Base-by-base conservation (phyloP, 2,113 vertebrate genomes). In the Datnioides undecimradiatus region DNA sequence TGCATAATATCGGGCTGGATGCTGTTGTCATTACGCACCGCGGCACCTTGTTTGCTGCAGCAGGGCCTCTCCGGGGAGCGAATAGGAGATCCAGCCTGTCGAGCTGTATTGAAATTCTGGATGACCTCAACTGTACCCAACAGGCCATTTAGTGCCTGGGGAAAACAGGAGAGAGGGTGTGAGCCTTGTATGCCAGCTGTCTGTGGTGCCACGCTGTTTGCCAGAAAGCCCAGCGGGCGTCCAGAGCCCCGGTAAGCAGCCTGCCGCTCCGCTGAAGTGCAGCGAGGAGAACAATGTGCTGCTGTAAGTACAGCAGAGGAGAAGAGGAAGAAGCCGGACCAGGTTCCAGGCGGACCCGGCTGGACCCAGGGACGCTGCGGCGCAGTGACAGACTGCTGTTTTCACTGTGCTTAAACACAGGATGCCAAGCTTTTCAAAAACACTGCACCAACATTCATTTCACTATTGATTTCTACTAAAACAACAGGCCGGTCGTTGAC, bases 141-240 rank as follows among this genome's bases (percentile, higher is more conserved):
- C 73, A 76, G 67, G 46, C 63, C 67, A 84, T 79, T 86, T 84
- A 84, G 67, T 21, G 66, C 83, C 86, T 73, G 74, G 76, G 74
- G 70, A 49, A 70, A 71, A 43, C 0, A 45, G 72, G n/a, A 68
- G 66, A 33, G 60, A 21, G 73, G 58, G 58, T 38, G 81, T n/a
- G 70, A 65, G 72, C 40, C 31, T 54, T 84, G 70, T 59, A 57
- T 70, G 75, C 79, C 82, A 85, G 79, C 82, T 88, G 86, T 88
- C 84, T 83, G 76, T 59, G 60, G 84, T 57, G 74, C 62, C 78
- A 46, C 16, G 71, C 81, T 73, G 87, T 79, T 76, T 84, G 81
- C 74, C 78, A 89, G 81, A 73, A 79, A 76, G 78, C 79, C 57
- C 66, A 65, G 81, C 27, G 46, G 79, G 82, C 0, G 69, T 55